Base-by-base conservation (phyloP, 2,113 vertebrate genomes). In the Myanophis thanlyinensis region DNA sequence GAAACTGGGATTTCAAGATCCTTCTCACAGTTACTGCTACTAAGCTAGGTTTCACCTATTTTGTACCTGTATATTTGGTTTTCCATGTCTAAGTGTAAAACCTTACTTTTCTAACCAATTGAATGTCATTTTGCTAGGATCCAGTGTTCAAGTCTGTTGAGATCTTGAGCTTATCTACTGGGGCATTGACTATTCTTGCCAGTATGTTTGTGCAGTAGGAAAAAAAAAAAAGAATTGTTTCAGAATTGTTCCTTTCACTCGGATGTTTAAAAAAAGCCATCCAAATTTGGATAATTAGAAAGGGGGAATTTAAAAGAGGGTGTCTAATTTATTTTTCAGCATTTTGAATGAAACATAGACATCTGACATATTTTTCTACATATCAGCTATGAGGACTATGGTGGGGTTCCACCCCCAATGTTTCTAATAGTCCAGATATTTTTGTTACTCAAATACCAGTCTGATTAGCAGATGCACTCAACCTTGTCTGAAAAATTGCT, bases 401-500 rank as follows among this genome's bases (percentile, higher is more conserved):
- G 12, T n/a, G 22, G 30, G 3, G 8, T 27, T 2, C 23, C 25
- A 1, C 25, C 3, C 22, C 56, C 56, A 1, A 3, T 9, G 1
- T 59, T 59, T 94, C 85, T 93, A 87, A 87, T 56, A 90, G 59
- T 85, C 35, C 25, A 87, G 40, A 4, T 91, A 15, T 46, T n/a
- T 73, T 25, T 94, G 59, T 48, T 92, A 25, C 0, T 0, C 53
- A 90, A 92, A 46, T 90, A 44, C 59, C 62, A 90, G 91, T 59
- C 88, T 90, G 11, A 80, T 10, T 53, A 62, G 87, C 52, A 92
- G 85, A 85, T 56, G 27, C 85, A 89, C 15, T 89, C 85, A 40
- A 56, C 80, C 91, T 90, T 48, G 13, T 52, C 51, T 90, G 51
- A 44, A 93, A 94, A 93, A n/a, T 47, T 93, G 40, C 73, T 89